These are phyloP conservation scores for Tipula helvola DNA, from an alignment of 2,888 invertebrate genomes.

Conservation along the genomic window DNA sequence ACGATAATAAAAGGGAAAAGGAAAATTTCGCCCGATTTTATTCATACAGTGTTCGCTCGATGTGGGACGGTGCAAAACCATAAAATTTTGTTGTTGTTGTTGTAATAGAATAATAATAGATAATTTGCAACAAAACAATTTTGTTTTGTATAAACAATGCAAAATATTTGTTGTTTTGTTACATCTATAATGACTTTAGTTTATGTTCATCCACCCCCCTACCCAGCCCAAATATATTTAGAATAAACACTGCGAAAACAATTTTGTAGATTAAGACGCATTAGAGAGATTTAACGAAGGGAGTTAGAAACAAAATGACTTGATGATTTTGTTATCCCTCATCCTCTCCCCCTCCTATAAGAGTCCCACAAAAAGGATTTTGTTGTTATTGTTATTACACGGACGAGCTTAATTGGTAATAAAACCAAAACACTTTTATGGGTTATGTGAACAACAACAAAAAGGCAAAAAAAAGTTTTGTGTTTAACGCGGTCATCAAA, in stretches of 20 bases:
- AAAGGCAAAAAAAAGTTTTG: not conserved
- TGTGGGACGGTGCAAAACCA: not conserved
- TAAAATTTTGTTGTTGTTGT: not conserved
- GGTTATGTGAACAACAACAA: not conserved
- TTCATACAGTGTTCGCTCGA: not conserved
- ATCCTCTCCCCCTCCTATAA: not conserved
- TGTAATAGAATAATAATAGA: not conserved
- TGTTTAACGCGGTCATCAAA: no score
- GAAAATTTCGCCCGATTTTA: not conserved
- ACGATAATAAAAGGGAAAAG: not conserved
- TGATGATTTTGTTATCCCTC: not conserved
- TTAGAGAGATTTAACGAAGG: not conserved
- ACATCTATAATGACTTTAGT: not conserved
- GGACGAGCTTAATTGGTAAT: not conserved
- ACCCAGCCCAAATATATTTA: no score
- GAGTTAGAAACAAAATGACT: not conserved
- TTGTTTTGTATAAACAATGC: not conserved
- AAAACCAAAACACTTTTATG: not conserved
- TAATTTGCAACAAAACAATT: not conserved
- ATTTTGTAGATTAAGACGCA: not conserved
- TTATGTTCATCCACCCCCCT: not conserved
- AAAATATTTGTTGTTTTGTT: not conserved
- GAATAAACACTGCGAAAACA: not conserved
- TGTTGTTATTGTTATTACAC: not conserved
- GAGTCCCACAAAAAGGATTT: not conserved